Conservation (phyloP, 2,797 vertebrate species). For the Steatocranus sp. region DNA sequence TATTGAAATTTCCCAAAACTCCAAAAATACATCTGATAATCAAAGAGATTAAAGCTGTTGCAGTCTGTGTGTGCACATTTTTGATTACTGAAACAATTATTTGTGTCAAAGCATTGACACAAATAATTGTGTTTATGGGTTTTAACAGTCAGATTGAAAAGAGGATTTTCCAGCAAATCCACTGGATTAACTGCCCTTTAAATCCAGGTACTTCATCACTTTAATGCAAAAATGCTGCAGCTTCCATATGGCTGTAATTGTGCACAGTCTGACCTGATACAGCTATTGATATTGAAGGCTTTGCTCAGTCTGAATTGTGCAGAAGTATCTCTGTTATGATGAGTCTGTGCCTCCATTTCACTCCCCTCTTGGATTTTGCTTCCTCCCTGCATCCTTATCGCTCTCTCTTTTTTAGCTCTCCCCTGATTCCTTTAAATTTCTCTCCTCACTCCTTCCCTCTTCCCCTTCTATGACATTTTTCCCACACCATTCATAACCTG, state of each 20-base stretch:
- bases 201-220: neutral
- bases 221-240: neutral
- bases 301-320: neutral
- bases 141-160: neutral
- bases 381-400: neutral
- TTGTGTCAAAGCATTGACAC: neutral
- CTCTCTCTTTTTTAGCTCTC: conserved; percentile 13
- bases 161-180: neutral
- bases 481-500: conserved; percentile 2
- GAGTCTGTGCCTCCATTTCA: neutral
- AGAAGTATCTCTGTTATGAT: neutral
- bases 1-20: neutral
- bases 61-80: neutral
- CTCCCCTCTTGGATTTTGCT: neutral
- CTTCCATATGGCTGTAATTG: neutral
- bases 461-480: neutral
- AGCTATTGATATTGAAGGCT: neutral
- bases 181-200: neutral
- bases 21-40: neutral
- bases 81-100: too few relatives aligned
- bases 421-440: conserved; percentile 13
- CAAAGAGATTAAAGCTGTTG: neutral
- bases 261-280: neutral
- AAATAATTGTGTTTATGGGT: neutral
- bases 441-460: neutral